Percentiles rank a stretch among this genome's conserved stretches.
Conservation (phyloP, 2,888 invertebrate genomes). For the Idaea dimidiata region DNA sequence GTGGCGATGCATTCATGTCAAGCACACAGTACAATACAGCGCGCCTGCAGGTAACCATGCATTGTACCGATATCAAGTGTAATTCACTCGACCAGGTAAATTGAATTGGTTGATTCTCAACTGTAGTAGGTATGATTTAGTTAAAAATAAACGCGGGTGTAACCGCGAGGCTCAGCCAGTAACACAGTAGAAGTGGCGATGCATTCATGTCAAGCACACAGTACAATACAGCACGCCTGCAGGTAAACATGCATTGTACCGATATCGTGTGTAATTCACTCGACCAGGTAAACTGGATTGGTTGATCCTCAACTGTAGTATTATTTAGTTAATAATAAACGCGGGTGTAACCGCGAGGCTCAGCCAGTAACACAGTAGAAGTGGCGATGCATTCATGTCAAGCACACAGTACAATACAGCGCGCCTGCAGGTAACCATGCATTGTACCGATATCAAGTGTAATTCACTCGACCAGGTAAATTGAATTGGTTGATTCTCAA, state of each 20-base stretch:
- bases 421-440: background rate
- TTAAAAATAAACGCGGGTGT: no score
- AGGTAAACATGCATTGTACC: background rate
- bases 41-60: background rate
- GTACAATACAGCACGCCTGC: background rate
- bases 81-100: background rate
- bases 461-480: background rate
- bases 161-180: background rate
- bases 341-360: no score
- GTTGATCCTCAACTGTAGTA: no score
- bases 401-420: background rate
- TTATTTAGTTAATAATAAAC: no score
- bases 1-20: background rate
- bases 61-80: background rate
- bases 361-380: background rate
- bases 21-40: background rate
- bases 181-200: background rate
- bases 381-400: background rate
- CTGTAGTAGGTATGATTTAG: no score
- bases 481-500: background rate
- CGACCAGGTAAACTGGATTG: background rate
- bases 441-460: background rate
- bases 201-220: background rate
- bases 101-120: background rate
- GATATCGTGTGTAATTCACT: background rate